These are phyloP conservation scores for Cottoperca gobio DNA, from an alignment of 2,797 vertebrate genomes.

Conservation along the genomic window DNA sequence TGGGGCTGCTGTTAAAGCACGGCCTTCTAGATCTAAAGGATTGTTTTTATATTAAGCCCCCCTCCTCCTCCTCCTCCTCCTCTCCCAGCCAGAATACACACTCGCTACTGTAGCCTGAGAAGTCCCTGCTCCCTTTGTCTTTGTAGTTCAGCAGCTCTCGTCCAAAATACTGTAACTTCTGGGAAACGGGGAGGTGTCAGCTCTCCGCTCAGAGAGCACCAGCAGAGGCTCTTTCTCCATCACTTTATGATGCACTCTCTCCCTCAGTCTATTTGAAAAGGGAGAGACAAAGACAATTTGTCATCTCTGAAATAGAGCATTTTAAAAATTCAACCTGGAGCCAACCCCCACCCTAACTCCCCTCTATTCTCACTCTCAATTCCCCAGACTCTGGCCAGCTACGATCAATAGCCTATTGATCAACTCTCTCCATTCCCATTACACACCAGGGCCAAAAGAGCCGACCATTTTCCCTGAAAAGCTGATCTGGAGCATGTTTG, in stretches of 20 bases:
- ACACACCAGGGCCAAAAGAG: conserved; percentile 87
- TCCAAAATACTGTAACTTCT: conserved; percentile 76
- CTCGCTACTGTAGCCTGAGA: conserved; percentile 67
- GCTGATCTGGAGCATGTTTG: conserved; percentile 81
- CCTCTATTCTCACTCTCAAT: conserved; percentile 86
- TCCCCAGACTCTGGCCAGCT: conserved; percentile 86
- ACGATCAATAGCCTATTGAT: conserved; percentile 89
- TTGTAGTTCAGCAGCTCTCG: conserved; percentile 74
- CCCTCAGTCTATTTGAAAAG: conserved; percentile 77
- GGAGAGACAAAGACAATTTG: conserved; percentile 86
- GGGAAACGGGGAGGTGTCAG: conserved; percentile 73
- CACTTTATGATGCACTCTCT: conserved; percentile 56
- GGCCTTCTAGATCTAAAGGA: conserved; percentile 51
- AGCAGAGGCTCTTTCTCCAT: conserved; percentile 56
- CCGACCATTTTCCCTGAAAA: conserved; percentile 83
- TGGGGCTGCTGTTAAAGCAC: conserved; percentile 44
- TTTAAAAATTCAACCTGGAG: conserved; percentile 87
- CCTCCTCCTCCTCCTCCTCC: conserved; percentile 29
- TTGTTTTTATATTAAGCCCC: conserved; percentile 46
- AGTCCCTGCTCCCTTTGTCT: conserved; percentile 76
- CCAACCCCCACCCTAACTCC: conserved; percentile 82
- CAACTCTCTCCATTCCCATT: conserved; percentile 89
- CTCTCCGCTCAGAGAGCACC: conserved; percentile 63
- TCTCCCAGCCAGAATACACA: conserved; percentile 49
- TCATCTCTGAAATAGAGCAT: conserved; percentile 87